Conservation (phyloP, 1,140 invertebrate genomes). For the Delia radicum region DNA sequence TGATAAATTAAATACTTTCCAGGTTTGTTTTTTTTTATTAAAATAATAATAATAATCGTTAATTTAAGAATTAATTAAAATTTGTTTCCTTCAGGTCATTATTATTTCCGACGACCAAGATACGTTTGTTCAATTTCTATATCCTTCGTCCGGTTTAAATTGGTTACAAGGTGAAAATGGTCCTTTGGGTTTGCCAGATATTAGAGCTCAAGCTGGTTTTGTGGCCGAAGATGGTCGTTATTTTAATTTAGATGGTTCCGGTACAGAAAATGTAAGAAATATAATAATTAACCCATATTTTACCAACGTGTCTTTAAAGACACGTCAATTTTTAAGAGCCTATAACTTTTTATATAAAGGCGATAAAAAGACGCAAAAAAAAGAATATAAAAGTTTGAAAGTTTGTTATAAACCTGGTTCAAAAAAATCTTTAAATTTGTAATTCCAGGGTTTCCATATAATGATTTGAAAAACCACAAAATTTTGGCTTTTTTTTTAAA, state of each 20-base stretch:
- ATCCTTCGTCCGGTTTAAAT: conserved; percentile 82
- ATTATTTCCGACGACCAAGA: conserved; percentile 80
- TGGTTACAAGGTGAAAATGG: conserved; percentile 81
- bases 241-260: conserved; percentile 76
- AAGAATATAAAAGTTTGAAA: too few species aligned
- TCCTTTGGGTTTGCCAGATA: conserved; percentile 72
- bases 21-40: conserved; percentile 37
- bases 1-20: conserved; percentile 62
- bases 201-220: conserved; percentile 89
- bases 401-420: too few species aligned
- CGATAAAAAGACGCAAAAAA: too few species aligned
- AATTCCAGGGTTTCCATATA: too few species aligned
- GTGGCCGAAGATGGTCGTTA: conserved; percentile 76
- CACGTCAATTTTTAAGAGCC: too few species aligned
- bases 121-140: conserved; percentile 82
- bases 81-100: conserved; percentile 67
- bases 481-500: too few species aligned
- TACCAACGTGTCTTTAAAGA: too few species aligned
- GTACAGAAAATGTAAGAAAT: conserved; percentile 78
- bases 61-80: not conserved
- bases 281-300: too few species aligned
- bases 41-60: too few species aligned
- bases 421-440: too few species aligned
- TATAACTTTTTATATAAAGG: not conserved
- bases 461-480: too few species aligned